Evolutionary conservation across 2,888 invertebrate species (phyloP).

Genomic region (Coremacera marginata): DNA sequence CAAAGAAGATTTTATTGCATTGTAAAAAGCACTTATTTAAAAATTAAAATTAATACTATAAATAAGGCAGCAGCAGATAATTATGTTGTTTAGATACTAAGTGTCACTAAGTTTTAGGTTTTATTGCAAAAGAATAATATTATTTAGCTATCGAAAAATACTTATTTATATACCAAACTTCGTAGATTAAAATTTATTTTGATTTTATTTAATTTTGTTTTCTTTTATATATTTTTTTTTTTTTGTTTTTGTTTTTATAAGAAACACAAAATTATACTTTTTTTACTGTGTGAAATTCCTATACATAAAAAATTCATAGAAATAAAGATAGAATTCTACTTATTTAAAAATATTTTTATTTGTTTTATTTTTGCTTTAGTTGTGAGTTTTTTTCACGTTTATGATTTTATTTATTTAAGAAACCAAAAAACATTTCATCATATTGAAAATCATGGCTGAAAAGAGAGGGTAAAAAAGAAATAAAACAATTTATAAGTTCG

Average conservation of each 20-base stretch:
- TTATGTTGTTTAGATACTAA: constrained; percentile 9
- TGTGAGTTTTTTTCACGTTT: neutral
- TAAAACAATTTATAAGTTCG: no score
- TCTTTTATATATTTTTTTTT: constrained; percentile 43
- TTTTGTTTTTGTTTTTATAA: constrained; percentile 41
- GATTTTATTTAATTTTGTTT: constrained; percentile 40
- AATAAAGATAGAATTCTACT: constrained; percentile 43
- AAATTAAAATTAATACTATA: neutral
- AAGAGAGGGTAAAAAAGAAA: no score
- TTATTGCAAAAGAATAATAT: constrained; percentile 30
- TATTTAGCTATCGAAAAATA: neutral
- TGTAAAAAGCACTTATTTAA: constrained; percentile 16
- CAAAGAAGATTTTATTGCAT: constrained; percentile 24
- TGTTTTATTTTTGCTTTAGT: neutral
- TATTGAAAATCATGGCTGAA: no score
- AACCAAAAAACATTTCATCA: no score
- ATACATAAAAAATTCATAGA: constrained; percentile 42
- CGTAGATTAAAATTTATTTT: neutral
- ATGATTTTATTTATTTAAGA: no score
- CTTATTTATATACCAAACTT: neutral
- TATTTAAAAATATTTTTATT: constrained; percentile 41
- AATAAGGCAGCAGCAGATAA: constrained; percentile 23
- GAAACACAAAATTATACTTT: constrained; percentile 46
- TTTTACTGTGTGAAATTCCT: constrained; percentile 5
- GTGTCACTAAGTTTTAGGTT: no score